Evolutionary conservation across 2,888 invertebrate species (phyloP), one percentile per base, ranked within the genome.

Genomic region (Torymus aiolomorphi): DNA sequence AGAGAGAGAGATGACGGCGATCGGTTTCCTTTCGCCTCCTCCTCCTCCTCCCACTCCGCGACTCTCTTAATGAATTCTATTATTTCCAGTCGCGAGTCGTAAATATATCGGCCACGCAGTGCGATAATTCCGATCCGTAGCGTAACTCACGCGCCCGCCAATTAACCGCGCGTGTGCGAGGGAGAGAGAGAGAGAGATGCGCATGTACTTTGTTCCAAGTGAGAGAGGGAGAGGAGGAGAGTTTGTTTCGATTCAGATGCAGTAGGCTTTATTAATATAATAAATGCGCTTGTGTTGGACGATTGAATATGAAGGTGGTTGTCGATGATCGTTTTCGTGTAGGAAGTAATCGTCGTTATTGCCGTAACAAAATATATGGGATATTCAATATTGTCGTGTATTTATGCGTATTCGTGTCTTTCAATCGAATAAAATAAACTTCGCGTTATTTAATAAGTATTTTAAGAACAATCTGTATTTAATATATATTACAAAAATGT

Each of bases 91-190:
- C 77, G 24, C 52, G 65, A 76, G 57, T 80, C 72, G 63, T 76
- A 72, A 76, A 80, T 59, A 76, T 67, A n/a, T 13, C 24, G 52
- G 12, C 24, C 54, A 13, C 67, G 18, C n/a, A 31, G 54, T 14
- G 3, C 61, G 59, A 72, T 69, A 66, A 70, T 63, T 70, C 59
- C 76, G 78, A 81, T 79, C 74, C 65, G 71, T 18, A 52, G 31
- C 57, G 77, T 77, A 82, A 74, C 76, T 77, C 74, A 74, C 57
- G 77, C 74, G 75, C 18, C 42, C 71, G 75, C 70, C 82, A 80
- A 82, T 78, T 82, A 81, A 71, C 63, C 31, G 57, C n/a, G 20
- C 12, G 31, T 57, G 18, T 18, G 10, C 14, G 18, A 31, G n/a
- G n/a, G n/a, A 16, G 49, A 10, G 18, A 62, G n/a, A 52, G 51